Base-by-base conservation (phyloP, 2,113 vertebrate genomes). In the Thalassoma bifasciatum region DNA sequence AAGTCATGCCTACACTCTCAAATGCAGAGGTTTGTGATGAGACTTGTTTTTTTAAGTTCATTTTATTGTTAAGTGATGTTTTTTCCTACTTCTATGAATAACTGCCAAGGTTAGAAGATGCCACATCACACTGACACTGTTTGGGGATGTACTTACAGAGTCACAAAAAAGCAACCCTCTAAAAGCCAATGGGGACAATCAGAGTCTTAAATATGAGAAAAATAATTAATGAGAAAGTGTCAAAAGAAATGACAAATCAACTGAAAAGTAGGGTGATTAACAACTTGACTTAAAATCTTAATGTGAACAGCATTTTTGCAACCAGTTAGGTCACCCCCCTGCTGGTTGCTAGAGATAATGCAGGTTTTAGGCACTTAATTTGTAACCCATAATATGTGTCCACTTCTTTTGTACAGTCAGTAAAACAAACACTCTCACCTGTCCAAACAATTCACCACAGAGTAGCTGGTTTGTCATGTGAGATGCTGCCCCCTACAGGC, bases 401-500 rank as follows among this genome's bases (percentile, higher is more conserved):
- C 8, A 40, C 38, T 40, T 40, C 38, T 40, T 40, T 2, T 40
- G 38, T 9, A 4, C 9, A 40, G 38, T 40, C 38, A 10, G 10
- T 37, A 1, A 10, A 40, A 40, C 11, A 12, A 10, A 37, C 42
- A 59, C 59, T 62, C 46, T 50, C 62, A 38, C 47, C 57, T 42
- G 14, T 38, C 44, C 49, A 72, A 24, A 60, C 42, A 73, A 24
- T 8, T 40, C 24, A 42, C 23, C 30, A 50, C 49, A 63, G 36
- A 69, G 40, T 52, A 51, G 24, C 8, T 60, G 24, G 73, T 42
- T 42, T 79, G 66, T 76, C 34, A 14, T 49, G 53, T 49, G 26
- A 54, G 66, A 38, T 79, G 66, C 63, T 78, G 75, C 73, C 80
- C 66, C 64, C 74, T 75, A 42, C 38, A 63, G 59, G 58, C 30